phyloP scores from a whole-genome alignment of 1,140 invertebrate species.

The Maniola jurtina region DNA sequence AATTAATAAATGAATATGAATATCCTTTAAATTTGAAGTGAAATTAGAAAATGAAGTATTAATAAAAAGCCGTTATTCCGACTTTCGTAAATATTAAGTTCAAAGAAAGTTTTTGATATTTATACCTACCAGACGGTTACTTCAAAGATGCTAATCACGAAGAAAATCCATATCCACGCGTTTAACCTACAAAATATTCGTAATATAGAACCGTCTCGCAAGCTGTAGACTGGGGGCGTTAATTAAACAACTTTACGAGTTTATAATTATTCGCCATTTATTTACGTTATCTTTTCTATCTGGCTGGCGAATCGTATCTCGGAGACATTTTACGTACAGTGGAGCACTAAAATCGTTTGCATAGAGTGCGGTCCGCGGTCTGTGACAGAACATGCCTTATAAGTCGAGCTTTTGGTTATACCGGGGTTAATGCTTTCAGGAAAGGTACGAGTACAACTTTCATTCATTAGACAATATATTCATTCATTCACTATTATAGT shows the following conservation, averaged over 20 bases:
- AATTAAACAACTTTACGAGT: conserved; percentile 18
- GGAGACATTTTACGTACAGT: conserved; percentile 26
- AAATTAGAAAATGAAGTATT: conserved; percentile 9
- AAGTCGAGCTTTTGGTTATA: conserved; percentile 22
- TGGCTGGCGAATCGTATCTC: conserved; percentile 26
- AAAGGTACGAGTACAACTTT: conserved; percentile 25
- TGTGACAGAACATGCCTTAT: conserved; percentile 28
- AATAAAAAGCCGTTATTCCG: conserved; percentile 7
- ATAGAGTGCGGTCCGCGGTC: conserved; percentile 20
- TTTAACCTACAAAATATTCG: conserved; percentile 14
- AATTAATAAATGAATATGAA: too few species aligned
- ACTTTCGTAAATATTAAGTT: conserved; percentile 15
- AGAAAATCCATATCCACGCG: conserved; percentile 10
- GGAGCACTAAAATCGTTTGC: conserved; percentile 30
- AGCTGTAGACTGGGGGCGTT: conserved; percentile 10
- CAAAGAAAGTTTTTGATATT: conserved; percentile 16
- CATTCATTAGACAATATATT: conserved; percentile 25
- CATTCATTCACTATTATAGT: conserved; percentile 13
- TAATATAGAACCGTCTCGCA: conserved; percentile 8
- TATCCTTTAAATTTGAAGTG: too few species aligned
- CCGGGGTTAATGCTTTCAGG: conserved; percentile 27
- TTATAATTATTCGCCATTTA: conserved; percentile 21
- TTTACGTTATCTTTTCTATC: conserved; percentile 17
- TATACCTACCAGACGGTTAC: conserved; percentile 2
- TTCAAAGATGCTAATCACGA: conserved; percentile 4